A percentile compares a stretch with the other conserved stretches of the same genome.
These are phyloP conservation scores for Paramisgurnus dabryanus DNA, from an alignment of 2,113 vertebrate genomes.

Conservation along the genomic window DNA sequence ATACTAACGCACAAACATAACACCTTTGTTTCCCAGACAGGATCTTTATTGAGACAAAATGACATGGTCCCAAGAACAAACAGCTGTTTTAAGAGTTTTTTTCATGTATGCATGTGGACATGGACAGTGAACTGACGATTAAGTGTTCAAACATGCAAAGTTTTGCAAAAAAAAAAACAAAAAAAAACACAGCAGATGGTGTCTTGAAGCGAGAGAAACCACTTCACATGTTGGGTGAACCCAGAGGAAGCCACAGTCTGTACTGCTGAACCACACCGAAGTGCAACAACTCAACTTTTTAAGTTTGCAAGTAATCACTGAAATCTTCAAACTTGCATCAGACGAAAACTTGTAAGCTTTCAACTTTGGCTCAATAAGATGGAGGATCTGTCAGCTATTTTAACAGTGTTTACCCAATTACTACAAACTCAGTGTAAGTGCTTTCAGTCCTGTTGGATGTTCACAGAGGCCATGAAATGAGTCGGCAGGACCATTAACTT, in stretches of 20 bases:
- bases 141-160: background rate
- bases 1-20: background rate
- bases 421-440: too few species aligned
- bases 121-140: background rate
- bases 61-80: background rate
- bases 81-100: background rate
- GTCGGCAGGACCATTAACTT: too few species aligned
- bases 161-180: background rate
- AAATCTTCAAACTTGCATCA: background rate
- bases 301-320: background rate
- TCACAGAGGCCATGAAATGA: too few species aligned
- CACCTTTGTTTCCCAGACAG: conserved; percentile 5
- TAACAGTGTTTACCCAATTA: too few species aligned
- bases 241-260: background rate
- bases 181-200: background rate
- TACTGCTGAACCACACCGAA: background rate
- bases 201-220: background rate
- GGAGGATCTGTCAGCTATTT: too few species aligned
- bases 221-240: background rate
- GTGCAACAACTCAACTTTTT: background rate
- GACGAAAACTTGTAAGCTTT: background rate
- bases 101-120: background rate
- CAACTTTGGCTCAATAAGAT: too few species aligned
- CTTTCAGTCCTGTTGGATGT: too few species aligned
- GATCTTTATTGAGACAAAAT: background rate